These are phyloP conservation scores for Henricia sp. DNA, from an alignment of 53 echinoderm and acorn worm species.

Conservation along the genomic window DNA sequence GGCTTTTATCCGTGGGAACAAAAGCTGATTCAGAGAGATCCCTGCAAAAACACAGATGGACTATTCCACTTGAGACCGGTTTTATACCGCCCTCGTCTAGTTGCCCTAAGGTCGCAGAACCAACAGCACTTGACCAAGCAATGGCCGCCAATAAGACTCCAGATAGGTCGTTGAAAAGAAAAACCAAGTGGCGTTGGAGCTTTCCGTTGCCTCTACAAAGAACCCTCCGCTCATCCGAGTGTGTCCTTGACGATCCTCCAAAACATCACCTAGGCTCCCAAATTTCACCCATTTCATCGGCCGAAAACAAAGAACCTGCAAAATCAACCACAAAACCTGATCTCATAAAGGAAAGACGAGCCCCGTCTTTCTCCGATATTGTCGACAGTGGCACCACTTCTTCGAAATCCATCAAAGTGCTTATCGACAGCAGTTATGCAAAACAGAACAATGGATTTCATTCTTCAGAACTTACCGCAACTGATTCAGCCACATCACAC, in stretches of 20 bases:
- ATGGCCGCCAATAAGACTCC: not conserved
- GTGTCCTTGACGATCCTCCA: not conserved
- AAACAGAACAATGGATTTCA: constrained; percentile 20
- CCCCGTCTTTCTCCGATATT: constrained; percentile 35
- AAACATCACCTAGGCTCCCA: not conserved
- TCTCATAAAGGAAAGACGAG: not conserved
- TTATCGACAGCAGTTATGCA: constrained; percentile 22
- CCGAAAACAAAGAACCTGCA: not conserved
- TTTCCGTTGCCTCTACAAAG: constrained; percentile 1
- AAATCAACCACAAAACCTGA: not conserved
- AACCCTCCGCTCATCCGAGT: constrained; percentile 9
- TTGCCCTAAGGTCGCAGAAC: not conserved
- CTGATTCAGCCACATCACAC: not conserved
- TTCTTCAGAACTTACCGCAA: not conserved
- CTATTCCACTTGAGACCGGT: not conserved
- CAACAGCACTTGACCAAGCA: not conserved
- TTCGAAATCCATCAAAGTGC: not conserved
- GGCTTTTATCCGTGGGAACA: not conserved
- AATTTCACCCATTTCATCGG: not conserved
- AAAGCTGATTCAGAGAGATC: not conserved
- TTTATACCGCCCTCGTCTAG: constrained; percentile 4
- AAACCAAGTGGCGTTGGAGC: constrained; percentile 46
- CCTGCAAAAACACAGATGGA: constrained; percentile 9
- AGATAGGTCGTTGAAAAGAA: constrained; percentile 10
- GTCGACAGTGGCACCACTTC: constrained; percentile 5